Conservation (phyloP, 1,140 invertebrate genomes). For the Battus philenor region DNA sequence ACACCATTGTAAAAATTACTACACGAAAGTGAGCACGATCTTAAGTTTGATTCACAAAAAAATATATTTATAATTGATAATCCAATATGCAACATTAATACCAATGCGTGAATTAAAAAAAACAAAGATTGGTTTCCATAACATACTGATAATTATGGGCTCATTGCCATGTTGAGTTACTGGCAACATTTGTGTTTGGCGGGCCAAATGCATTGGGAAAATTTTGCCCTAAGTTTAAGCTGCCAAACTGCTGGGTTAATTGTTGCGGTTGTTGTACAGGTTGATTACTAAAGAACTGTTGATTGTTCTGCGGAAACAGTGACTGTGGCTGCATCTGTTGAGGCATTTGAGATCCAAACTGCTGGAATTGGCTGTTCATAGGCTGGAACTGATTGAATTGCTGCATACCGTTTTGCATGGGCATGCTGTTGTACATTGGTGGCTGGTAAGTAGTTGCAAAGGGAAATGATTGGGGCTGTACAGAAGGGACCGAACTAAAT, state of each 20-base stretch:
- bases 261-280: conserved; percentile 26
- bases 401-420: conserved; percentile 49
- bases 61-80: too few relatives aligned
- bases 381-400: conserved; percentile 49
- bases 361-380: conserved; percentile 46
- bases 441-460: conserved; percentile 26
- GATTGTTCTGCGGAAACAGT: conserved; percentile 26
- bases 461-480: conserved; percentile 20
- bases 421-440: conserved; percentile 30
- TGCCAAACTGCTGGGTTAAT: conserved; percentile 51
- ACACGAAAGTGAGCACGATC: conserved; percentile 8
- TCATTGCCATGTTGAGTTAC: conserved; percentile 64
- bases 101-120: not conserved
- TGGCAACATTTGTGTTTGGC: conserved; percentile 55
- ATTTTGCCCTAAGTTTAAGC: conserved; percentile 55
- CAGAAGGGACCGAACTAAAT: conserved; percentile 37
- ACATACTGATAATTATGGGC: too few relatives aligned
- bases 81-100: not conserved
- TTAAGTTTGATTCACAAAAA: conserved; percentile 1
- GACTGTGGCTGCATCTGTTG: conserved; percentile 31
- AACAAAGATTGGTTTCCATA: too few relatives aligned
- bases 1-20: not conserved
- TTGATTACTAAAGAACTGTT: conserved; percentile 38
- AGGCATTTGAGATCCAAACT: conserved; percentile 25
- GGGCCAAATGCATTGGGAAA: conserved; percentile 50